phyloP scores from a whole-genome alignment of 2,888 invertebrate species.

The Scaptomyza cyrtandrae region DNA sequence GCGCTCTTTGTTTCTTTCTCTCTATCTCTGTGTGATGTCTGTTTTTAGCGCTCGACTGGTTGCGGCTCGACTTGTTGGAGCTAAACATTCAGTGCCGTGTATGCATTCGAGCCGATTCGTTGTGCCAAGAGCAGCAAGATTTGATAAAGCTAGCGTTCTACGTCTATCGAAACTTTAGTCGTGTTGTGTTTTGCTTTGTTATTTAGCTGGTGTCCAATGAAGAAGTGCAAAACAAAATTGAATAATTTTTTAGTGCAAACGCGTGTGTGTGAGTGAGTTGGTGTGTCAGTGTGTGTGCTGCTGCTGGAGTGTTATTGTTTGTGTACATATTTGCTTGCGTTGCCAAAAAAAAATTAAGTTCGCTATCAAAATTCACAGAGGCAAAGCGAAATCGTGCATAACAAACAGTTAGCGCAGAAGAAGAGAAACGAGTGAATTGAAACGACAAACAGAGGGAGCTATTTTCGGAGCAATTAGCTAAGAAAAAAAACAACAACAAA shows the following conservation, averaged over 20 bases:
- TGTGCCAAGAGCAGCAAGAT: constrained; percentile 55
- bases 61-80: constrained; percentile 50
- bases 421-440: constrained; percentile 7
- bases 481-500: constrained; percentile 39
- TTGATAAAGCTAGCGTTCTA: constrained; percentile 47
- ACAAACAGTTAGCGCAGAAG: constrained; percentile 54
- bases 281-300: constrained; percentile 24
- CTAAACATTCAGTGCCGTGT: constrained; percentile 76
- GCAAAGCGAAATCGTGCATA: constrained; percentile 56
- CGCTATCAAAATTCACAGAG: constrained; percentile 45
- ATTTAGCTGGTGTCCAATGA: constrained; percentile 50
- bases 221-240: constrained; percentile 70
- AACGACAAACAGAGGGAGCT: constrained; percentile 29
- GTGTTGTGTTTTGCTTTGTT: constrained; percentile 59
- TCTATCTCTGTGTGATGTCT: constrained; percentile 17
- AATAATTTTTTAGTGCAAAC: constrained; percentile 64
- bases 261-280: constrained; percentile 34
- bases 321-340: constrained; percentile 47
- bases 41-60: constrained; percentile 44
- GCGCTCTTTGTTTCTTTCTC: background rate
- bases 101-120: constrained; percentile 79
- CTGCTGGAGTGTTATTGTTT: constrained; percentile 13
- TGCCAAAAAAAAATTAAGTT: constrained; percentile 49
- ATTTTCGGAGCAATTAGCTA: constrained; percentile 57
- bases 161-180: constrained; percentile 59